These are phyloP conservation scores for Antigone vipio DNA, from an alignment of 2,113 vertebrate genomes.

Conservation along the genomic window DNA sequence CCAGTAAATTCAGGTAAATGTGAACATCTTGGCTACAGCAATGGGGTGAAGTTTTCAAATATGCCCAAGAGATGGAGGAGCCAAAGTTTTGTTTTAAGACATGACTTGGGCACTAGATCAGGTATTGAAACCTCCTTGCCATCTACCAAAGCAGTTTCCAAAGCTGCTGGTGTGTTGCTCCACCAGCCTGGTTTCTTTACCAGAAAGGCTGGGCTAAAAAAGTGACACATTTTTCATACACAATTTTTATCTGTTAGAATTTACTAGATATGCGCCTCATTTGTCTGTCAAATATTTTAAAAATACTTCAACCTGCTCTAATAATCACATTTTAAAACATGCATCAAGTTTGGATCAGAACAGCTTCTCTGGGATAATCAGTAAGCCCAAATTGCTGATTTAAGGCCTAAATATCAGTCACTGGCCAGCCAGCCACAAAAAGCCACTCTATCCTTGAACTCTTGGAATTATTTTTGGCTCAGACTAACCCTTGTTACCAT, in stretches of 20 bases:
- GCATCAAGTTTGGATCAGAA: slow-evolving; percentile 59
- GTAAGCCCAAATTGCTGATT: slow-evolving; percentile 57
- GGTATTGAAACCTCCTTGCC: not conserved
- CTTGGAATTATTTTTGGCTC: slow-evolving; percentile 48
- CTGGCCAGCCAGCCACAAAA: slow-evolving; percentile 59
- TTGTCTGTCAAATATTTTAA: slow-evolving; percentile 38
- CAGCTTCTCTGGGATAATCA: slow-evolving; percentile 53
- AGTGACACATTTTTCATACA: slow-evolving; percentile 27
- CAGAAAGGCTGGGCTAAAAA: slow-evolving; percentile 38
- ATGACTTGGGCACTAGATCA: not conserved
- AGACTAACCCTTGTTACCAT: slow-evolving; percentile 27
- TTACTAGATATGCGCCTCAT: slow-evolving; percentile 33
- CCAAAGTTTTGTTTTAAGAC: not conserved
- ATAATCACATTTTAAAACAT: slow-evolving; percentile 49
- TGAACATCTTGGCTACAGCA: not conserved
- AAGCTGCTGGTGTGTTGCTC: slow-evolving; percentile 42
- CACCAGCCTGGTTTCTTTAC: slow-evolving; percentile 38
- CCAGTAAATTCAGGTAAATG: slow-evolving; percentile 1
- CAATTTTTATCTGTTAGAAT: slow-evolving; percentile 21
- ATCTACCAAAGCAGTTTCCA: slow-evolving; percentile 25
- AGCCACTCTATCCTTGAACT: slow-evolving; percentile 38
- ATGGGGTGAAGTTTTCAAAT: not conserved
- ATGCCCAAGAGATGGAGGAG: not conserved
- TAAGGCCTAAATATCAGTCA: slow-evolving; percentile 61
- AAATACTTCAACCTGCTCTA: slow-evolving; percentile 57